Evolutionary conservation across 1,140 invertebrate species (phyloP).

Genomic region (Drosophila murphyi): DNA sequence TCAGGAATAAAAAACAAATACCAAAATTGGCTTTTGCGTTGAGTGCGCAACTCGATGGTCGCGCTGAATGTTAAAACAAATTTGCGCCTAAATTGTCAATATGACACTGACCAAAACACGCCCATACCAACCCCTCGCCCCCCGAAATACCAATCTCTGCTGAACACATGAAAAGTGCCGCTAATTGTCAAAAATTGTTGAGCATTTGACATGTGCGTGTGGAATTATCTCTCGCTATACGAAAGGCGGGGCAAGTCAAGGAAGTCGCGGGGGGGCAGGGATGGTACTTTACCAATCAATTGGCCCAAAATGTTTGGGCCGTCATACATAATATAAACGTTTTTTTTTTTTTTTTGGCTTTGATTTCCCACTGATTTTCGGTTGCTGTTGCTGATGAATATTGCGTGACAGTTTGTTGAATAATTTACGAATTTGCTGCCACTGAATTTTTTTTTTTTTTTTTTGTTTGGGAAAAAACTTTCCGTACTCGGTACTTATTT

Average conservation of each 20-base stretch:
- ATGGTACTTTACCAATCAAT: slow-evolving; percentile 61
- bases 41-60: slow-evolving; percentile 35
- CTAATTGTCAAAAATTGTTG: slow-evolving; percentile 83
- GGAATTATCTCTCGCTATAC: slow-evolving; percentile 29
- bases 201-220: slow-evolving; percentile 63
- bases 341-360: slow-evolving; percentile 34
- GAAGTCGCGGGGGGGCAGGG: neutral
- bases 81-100: slow-evolving; percentile 82
- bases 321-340: slow-evolving; percentile 50
- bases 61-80: slow-evolving; percentile 74
- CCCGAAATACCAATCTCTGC: neutral
- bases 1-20: slow-evolving; percentile 4
- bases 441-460: neutral
- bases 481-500: slow-evolving; percentile 27
- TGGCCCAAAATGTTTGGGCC: slow-evolving; percentile 63
- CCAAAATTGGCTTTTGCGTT: slow-evolving; percentile 42
- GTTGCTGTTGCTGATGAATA: slow-evolving; percentile 39
- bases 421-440: slow-evolving; percentile 72
- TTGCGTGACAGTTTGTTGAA: slow-evolving; percentile 83
- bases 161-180: slow-evolving; percentile 77
- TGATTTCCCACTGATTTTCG: slow-evolving; percentile 56
- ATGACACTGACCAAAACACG: slow-evolving; percentile 52
- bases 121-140: neutral
- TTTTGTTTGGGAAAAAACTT: slow-evolving; percentile 29
- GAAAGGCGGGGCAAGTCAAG: slow-evolving; percentile 15